Conservation (phyloP, 2,113 vertebrate genomes). For the Toxostoma redivivum region DNA sequence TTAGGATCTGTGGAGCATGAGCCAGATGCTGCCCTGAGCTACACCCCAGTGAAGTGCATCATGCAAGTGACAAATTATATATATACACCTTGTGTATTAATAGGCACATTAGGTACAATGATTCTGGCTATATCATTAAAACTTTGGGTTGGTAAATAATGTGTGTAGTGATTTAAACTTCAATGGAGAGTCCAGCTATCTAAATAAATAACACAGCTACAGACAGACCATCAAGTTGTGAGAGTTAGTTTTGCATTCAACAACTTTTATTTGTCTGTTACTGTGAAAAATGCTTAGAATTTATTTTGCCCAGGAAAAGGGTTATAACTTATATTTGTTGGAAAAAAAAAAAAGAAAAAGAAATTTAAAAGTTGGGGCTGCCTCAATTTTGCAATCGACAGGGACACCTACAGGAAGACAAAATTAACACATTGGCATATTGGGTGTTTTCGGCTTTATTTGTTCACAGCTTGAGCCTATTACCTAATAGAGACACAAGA, state of each 20-base stretch:
- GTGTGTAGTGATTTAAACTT: neutral
- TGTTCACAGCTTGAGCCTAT: slow-evolving; percentile 68
- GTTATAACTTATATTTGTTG: neutral
- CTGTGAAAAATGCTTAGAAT: neutral
- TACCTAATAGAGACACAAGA: slow-evolving; percentile 68
- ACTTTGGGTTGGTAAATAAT: neutral
- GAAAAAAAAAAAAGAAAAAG: neutral
- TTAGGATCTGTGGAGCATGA: neutral
- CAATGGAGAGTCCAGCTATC: neutral
- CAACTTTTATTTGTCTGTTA: neutral
- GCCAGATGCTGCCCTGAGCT: neutral
- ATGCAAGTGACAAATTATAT: neutral
- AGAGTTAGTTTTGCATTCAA: neutral
- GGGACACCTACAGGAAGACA: slow-evolving; percentile 61
- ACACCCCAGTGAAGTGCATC: neutral
- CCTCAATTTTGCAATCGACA: slow-evolving; percentile 34
- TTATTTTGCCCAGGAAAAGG: neutral
- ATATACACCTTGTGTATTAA: neutral
- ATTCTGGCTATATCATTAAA: neutral
- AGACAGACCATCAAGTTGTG: neutral
- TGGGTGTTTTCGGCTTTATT: slow-evolving; percentile 68
- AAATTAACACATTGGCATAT: slow-evolving; percentile 63
- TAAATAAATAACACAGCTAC: neutral
- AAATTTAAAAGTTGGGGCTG: neutral
- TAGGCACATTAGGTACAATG: no score